These are phyloP conservation scores for Myxocyprinus asiaticus DNA, from an alignment of 2,113 vertebrate genomes.

Conservation along the genomic window DNA sequence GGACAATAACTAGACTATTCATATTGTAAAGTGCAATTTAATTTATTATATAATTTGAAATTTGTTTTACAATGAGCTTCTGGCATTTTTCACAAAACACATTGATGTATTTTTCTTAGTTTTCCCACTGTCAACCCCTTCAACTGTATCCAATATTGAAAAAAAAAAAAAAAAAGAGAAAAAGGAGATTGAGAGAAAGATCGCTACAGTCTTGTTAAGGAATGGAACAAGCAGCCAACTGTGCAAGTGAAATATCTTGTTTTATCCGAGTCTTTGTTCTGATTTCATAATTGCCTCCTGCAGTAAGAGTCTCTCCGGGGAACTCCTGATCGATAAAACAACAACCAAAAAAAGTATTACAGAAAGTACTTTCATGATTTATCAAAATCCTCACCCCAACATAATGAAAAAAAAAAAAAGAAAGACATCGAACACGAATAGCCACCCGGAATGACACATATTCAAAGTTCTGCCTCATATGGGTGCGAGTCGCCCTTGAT, in stretches of 20 bases:
- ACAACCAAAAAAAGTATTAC: constrained; percentile 61
- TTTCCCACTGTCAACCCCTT: constrained; percentile 33
- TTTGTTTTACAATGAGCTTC: constrained; percentile 17
- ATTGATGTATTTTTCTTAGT: constrained; percentile 36
- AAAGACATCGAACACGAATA: constrained; percentile 37
- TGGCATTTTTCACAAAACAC: constrained; percentile 44
- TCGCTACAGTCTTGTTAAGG: constrained; percentile 48
- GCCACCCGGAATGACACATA: background rate
- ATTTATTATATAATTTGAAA: background rate
- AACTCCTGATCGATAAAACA: constrained; percentile 58
- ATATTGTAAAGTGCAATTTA: no score
- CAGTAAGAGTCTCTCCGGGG: constrained; percentile 59
- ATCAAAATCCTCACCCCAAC: constrained; percentile 60
- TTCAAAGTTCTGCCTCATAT: constrained; percentile 23
- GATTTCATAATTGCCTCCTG: constrained; percentile 63
- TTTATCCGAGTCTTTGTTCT: constrained; percentile 60
- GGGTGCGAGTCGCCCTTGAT: background rate
- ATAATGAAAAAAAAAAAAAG: constrained; percentile 43
- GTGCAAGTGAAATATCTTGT: constrained; percentile 60
- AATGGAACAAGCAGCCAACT: constrained; percentile 50
- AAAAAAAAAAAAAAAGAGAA: no score
- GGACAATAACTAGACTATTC: background rate
- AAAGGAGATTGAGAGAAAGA: constrained; percentile 36
- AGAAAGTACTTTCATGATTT: constrained; percentile 64
- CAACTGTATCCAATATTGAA: constrained; percentile 50